Percentiles rank a stretch among this genome's conserved stretches.
Conservation (phyloP, 1,140 invertebrate genomes). For the Acromyrmex echinatior region DNA sequence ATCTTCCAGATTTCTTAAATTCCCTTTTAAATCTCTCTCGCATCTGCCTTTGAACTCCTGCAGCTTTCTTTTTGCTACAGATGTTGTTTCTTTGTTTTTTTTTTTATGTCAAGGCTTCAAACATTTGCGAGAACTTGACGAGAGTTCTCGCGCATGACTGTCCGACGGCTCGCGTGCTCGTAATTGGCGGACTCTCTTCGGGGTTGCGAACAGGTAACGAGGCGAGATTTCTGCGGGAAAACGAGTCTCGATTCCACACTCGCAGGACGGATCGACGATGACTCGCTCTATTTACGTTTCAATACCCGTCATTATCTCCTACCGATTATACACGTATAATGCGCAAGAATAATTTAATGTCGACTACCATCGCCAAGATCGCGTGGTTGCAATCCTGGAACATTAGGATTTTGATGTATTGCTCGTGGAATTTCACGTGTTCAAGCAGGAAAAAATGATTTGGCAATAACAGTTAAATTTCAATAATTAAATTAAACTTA, state of each 20-base stretch:
- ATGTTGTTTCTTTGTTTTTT: neutral
- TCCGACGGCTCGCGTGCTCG: constrained; percentile 72
- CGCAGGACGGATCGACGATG: constrained; percentile 53
- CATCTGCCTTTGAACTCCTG: neutral
- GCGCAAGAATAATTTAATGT: constrained; percentile 72
- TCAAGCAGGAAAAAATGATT: neutral
- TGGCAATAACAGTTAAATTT: too few relatives aligned
- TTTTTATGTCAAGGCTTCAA: constrained; percentile 33
- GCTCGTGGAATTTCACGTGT: neutral
- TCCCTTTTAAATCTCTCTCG: neutral
- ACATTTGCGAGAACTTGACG: constrained; percentile 71
- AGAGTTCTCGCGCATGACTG: constrained; percentile 70
- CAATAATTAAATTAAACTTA: too few relatives aligned
- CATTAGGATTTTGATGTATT: neutral
- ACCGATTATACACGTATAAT: constrained; percentile 50
- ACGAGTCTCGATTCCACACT: constrained; percentile 42
- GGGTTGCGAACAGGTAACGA: constrained; percentile 75
- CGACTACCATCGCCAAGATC: constrained; percentile 44
- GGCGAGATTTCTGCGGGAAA: constrained; percentile 66
- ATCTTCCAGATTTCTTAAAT: neutral
- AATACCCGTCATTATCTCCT: constrained; percentile 65
- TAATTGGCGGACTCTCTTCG: constrained; percentile 73
- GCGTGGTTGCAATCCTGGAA: constrained; percentile 6
- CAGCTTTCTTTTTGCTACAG: constrained; percentile 1
- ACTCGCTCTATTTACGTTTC: constrained; percentile 72